Base-by-base conservation (phyloP, 2,888 invertebrate genomes). In the Punctoribates punctum region DNA sequence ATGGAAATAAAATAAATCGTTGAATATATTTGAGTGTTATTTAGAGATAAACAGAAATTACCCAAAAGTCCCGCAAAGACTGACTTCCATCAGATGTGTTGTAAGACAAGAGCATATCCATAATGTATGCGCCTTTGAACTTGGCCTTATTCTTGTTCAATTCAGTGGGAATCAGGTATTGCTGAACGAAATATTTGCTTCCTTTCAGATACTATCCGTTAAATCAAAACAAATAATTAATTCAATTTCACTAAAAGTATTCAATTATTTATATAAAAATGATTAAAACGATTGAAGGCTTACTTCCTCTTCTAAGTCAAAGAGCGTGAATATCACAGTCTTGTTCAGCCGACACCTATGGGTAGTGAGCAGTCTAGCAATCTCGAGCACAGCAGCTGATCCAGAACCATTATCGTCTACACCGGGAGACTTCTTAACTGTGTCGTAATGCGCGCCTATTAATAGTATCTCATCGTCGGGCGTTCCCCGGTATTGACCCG, bases 361-460 rank as follows among this genome's bases (percentile, higher is more conserved):
- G 27, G 65, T 74, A 6, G 82, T 76, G 34, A 83, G 79, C 0
- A 81, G 80, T 20, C 82, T 74, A 3, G 83, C 83, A 29, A 81
- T 80, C 79, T 84, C 83, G 73, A 84, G 76, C 79, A 84, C 81
- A 0, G 82, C 82, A 5, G 82, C 80, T 70, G 83, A 79, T n/a
- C 83, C 83, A 11, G 83, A 83, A 11, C 83, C 83, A 80, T 84
- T 83, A 78, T 84, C 84, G 79, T 83, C 81, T 20, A 81, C 79
- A 13, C 77, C 77, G 4, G 67, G 46, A 6, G 81, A 80, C 67
- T 80, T 80, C 34, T 80, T 79, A 0, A 83, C 82, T 3, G 83
- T 83, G 77, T 84, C 84, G 80, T 82, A 83, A 79, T 84, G 84
- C 6, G 83, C 84, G 9, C 83, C 84, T 15, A 84, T 79, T 8